A percentile compares a stretch with the other conserved stretches of the same genome.
phyloP scores from a whole-genome alignment of 2,113 vertebrate genomes.

The Lepidothrix coronata region DNA sequence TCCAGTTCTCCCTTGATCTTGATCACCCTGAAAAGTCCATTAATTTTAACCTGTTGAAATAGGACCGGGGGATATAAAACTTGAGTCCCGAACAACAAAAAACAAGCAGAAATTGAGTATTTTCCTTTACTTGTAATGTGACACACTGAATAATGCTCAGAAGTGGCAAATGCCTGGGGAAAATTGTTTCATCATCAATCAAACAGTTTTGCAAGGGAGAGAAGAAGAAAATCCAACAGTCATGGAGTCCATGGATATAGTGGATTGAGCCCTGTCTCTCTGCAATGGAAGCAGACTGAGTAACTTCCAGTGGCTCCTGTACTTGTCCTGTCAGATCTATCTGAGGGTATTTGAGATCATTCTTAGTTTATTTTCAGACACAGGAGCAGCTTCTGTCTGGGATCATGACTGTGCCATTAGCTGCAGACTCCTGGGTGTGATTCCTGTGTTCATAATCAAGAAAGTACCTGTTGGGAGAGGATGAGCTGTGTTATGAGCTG shows the following conservation, averaged over 20 bases:
- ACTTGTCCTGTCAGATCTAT: neutral
- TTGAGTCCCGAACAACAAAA: neutral
- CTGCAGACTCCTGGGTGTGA: neutral
- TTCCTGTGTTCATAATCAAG: neutral
- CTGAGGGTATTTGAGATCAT: neutral
- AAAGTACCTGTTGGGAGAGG: neutral
- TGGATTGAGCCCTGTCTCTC: neutral
- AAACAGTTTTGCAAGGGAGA: neutral
- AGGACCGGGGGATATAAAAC: neutral
- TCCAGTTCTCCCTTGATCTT: neutral
- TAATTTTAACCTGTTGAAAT: neutral
- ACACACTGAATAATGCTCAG: neutral
- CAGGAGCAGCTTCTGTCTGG: neutral
- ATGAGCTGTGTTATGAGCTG: neutral
- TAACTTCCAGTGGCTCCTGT: neutral
- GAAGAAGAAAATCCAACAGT: neutral
- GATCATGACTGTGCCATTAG: neutral
- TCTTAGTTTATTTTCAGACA: neutral
- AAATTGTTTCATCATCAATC: neutral
- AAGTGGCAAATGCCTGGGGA: neutral
- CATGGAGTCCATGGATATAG: neutral
- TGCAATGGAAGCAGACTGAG: neutral
- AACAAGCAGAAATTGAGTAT: neutral
- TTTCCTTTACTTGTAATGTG: neutral
- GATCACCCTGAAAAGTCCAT: neutral